Evolutionary conservation across 2,797 vertebrate genomes (phyloP), one percentile per base, ranked within the genome.

Genomic region (Sorex maritimensis): DNA sequence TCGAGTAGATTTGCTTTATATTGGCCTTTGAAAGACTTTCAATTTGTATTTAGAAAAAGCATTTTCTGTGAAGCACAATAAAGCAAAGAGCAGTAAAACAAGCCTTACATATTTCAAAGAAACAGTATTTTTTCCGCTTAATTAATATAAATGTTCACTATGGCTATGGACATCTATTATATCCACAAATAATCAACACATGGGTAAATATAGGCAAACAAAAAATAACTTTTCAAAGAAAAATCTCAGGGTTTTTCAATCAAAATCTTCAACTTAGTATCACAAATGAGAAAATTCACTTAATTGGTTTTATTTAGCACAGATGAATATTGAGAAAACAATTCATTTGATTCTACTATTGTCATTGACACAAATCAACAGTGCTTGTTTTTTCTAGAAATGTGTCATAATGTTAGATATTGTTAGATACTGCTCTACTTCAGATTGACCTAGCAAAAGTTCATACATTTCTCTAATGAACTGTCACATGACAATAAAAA

Each of bases 241-340:
- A 67, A 88, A 82, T n/a, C 30, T 77, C 28, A 2, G 41, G 28
- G 13, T 75, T 91, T 86, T 78, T 52, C 6, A 23, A n/a, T 72
- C 65, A 83, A 90, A 92, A 55, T 2, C 2, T 77, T 93, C 75
- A 19, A 79, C 13, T 73, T 74, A 44, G 34, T n/a, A 79, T 6
- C 26, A 71, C 3, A 78, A 7, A 80, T 55, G 7, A 81, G 6
- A 88, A 93, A 90, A 90, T 73, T 81, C 9, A 44, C 55, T 84
- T 19, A 92, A 65, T 12, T 58, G 0, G 10, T 77, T 82, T 93
- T 52, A 55, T 24, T 93, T 71, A 65, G 21, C 17, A 23, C 6
- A 23, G 21, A 23, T 65, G 21, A 67, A 30, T 30, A 73, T 73
- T 77, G 34, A 8, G 90, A 92, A 19, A 88, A 78, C 7, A 58